Evolutionary conservation across 2,797 vertebrate species (phyloP), one percentile per base, ranked within the genome.

Genomic region (Gymnopithys bicolor): DNA sequence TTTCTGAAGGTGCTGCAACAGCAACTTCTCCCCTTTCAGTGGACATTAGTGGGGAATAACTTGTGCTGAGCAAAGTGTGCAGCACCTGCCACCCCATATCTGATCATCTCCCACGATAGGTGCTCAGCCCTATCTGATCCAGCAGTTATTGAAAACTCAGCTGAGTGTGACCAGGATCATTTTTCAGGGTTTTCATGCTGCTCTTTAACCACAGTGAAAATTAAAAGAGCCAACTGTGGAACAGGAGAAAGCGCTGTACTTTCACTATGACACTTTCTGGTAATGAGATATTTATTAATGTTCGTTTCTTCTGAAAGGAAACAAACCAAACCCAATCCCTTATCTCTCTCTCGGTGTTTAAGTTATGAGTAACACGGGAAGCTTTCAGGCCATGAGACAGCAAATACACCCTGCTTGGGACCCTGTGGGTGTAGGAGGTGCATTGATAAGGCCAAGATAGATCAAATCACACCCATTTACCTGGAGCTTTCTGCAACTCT

Each of bases 281-380:
- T 90, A 96, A 96, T 73, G 91, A 96, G 87, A 86, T 93, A 96
- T 95, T 97, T 96, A 92, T 96, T 95, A 95, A 91, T 89, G 84
- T 92, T 94, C 87, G 88, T 96, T 95, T 95, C 92, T 95, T 93
- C 89, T 95, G 75, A 94, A 92, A 94, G 91, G 94, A 96, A 97
- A 95, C 89, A 95, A 96, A 95, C 91, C 93, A 95, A 95, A 93
- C 73, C 82, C 58, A 70, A 91, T 69, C 33, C 94, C 73, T 96
- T 96, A 96, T 97, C 91, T 91, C 76, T 51, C 39, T 79, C 93
- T 93, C n/a, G 1, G 79, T 95, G 91, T 94, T 95, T 95, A 93
- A 95, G 91, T 91, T 95, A 94, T 96, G 95, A 97, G 94, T 96
- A 95, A 96, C 86, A 94, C 93, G 93, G 94, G 95, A 97, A 95